A percentile compares a stretch with the other conserved stretches of the same genome.
Conservation (phyloP, 2,888 invertebrate genomes). For the Caenorhabditis becei region DNA sequence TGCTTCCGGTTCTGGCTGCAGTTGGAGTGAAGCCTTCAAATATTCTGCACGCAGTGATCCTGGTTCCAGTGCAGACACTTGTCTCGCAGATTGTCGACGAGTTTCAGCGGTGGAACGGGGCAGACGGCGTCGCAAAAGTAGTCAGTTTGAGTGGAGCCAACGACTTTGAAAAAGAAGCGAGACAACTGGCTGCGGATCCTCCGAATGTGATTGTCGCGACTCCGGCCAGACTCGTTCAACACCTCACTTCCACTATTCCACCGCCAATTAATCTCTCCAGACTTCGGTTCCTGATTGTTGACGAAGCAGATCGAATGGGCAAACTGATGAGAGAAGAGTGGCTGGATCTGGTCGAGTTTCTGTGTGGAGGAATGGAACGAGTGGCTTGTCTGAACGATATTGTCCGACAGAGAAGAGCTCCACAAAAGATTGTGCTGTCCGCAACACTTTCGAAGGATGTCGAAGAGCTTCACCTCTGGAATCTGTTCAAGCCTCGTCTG, state of each 20-base stretch:
- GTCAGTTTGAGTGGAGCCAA: slow-evolving; percentile 40
- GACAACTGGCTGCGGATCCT: slow-evolving; percentile 18
- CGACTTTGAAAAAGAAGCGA: slow-evolving; percentile 59
- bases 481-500: slow-evolving; percentile 92
- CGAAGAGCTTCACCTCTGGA: slow-evolving; percentile 92
- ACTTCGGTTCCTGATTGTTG: slow-evolving; percentile 86
- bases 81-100: slow-evolving; percentile 88
- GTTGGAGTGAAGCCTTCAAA: slow-evolving; percentile 50
- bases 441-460: slow-evolving; percentile 91
- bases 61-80: slow-evolving; percentile 93
- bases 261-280: slow-evolving; percentile 86
- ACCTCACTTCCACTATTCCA: slow-evolving; percentile 87
- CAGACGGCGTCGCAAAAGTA: slow-evolving; percentile 25
- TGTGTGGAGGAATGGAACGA: slow-evolving; percentile 54
- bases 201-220: slow-evolving; percentile 93
- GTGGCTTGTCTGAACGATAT: slow-evolving; percentile 38
- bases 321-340: slow-evolving; percentile 94
- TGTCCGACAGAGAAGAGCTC: slow-evolving; percentile 47
- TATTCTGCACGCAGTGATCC: slow-evolving; percentile 89
- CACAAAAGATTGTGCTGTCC: slow-evolving; percentile 87
- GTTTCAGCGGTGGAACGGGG: slow-evolving; percentile 46
- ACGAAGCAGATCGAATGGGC: slow-evolving; percentile 97
- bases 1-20: slow-evolving; percentile 87
- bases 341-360: slow-evolving; percentile 88
- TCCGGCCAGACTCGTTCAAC: slow-evolving; percentile 93